These are phyloP conservation scores for Catocala sponsa DNA, from an alignment of 2,888 invertebrate genomes.

Conservation along the genomic window DNA sequence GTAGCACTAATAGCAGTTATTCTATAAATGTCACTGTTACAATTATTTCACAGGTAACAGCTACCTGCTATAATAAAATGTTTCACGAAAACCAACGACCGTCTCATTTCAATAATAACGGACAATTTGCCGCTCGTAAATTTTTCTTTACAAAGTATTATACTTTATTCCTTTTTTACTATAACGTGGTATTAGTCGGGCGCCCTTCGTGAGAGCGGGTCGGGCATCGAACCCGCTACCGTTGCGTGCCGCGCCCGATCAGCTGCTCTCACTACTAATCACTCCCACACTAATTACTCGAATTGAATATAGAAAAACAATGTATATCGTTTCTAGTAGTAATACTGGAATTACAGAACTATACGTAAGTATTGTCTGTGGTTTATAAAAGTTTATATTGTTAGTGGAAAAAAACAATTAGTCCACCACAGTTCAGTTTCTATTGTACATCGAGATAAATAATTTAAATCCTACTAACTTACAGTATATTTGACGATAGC, in stretches of 20 bases:
- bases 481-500: too few species aligned
- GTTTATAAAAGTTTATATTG: too few species aligned
- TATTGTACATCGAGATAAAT: too few species aligned
- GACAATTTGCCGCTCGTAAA: conserved; percentile 36
- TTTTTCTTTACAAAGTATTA: conserved; percentile 26
- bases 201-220: conserved; percentile 62
- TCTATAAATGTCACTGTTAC: too few species aligned
- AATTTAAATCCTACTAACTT: too few species aligned
- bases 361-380: too few species aligned
- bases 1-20: too few species aligned
- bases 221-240: conserved; percentile 67
- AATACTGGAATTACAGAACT: too few species aligned
- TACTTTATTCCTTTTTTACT: conserved; percentile 20
- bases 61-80: too few species aligned
- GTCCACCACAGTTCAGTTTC: too few species aligned
- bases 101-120: conserved; percentile 48
- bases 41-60: too few species aligned
- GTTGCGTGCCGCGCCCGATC: conserved; percentile 69
- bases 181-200: conserved; percentile 41
- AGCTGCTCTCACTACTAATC: conserved; percentile 68
- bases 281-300: conserved; percentile 69
- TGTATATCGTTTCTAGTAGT: conserved; percentile 6
- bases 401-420: too few species aligned
- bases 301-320: conserved; percentile 51
- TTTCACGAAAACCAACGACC: background rate